These are phyloP conservation scores for Cylas formicarius DNA, from an alignment of 1,140 invertebrate genomes.

Conservation along the genomic window DNA sequence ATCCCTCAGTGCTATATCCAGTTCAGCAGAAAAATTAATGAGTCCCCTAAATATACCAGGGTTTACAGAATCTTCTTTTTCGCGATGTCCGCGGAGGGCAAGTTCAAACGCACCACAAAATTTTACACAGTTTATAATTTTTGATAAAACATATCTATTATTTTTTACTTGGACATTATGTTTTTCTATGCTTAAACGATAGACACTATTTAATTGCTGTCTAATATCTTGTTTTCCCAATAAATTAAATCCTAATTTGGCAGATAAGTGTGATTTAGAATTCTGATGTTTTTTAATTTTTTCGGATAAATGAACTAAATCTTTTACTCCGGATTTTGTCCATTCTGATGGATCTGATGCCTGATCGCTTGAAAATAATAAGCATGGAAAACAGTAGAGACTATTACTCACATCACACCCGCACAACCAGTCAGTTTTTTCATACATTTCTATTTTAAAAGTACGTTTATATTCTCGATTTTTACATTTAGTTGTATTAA, in stretches of 20 bases:
- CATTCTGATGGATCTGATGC: too few relatives aligned
- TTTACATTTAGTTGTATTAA: conserved; percentile 7
- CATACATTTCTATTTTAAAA: conserved; percentile 20
- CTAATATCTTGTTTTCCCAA: conserved; percentile 19
- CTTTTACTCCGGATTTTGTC: conserved; percentile 16
- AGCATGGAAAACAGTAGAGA: conserved; percentile 24
- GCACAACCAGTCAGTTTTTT: conserved; percentile 23
- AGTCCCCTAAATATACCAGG: conserved; percentile 21
- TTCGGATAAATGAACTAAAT: conserved; percentile 17
- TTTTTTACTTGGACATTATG: conserved; percentile 34
- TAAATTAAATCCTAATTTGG: conserved; percentile 9
- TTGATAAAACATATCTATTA: conserved; percentile 35
- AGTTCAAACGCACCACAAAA: conserved; percentile 35
- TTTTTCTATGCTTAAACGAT: conserved; percentile 13
- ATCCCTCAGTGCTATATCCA: conserved; percentile 29
- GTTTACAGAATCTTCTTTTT: conserved; percentile 25
- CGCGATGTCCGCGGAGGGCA: conserved; percentile 29
- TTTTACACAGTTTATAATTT: conserved; percentile 36
- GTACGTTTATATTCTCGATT: neutral
- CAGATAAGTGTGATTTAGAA: conserved; percentile 8
- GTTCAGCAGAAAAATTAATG: conserved; percentile 28
- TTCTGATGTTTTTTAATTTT: conserved; percentile 22
- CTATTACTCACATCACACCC: conserved; percentile 16
- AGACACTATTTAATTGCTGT: conserved; percentile 14
- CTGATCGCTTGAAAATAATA: conserved; percentile 14